Percentiles rank a stretch among this genome's conserved stretches.
Evolutionary conservation across 2,797 vertebrate genomes (phyloP).

Genomic region (Philypnodon macrostomus): DNA sequence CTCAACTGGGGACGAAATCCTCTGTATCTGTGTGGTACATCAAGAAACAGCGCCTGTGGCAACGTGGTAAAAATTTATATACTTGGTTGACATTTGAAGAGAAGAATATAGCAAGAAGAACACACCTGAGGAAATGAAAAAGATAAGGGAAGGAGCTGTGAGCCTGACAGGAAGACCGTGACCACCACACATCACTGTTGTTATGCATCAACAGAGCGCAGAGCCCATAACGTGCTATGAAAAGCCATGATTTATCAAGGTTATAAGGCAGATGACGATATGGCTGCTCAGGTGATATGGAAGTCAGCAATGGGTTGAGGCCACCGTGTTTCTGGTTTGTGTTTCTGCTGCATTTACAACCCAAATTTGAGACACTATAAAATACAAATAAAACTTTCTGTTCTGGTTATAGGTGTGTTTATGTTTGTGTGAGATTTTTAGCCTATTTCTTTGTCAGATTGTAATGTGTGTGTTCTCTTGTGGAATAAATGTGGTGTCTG

Average conservation of each 20-base stretch:
- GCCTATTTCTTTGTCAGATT: too few species aligned
- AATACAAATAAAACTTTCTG: too few species aligned
- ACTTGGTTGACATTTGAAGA: conserved; percentile 14
- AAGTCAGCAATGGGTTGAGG: background rate
- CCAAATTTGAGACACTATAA: background rate
- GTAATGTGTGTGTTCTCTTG: too few species aligned
- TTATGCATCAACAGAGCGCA: conserved; percentile 4
- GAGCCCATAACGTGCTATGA: conserved; percentile 3
- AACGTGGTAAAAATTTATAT: conserved; percentile 1
- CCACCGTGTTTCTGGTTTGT: conserved; percentile 6
- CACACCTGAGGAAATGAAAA: conserved; percentile 36
- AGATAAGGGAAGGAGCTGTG: conserved; percentile 24
- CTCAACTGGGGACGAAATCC: background rate
- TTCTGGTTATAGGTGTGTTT: too few species aligned
- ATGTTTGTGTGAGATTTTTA: too few species aligned
- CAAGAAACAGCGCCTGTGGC: background rate
- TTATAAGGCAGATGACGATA: background rate
- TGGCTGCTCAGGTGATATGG: background rate
- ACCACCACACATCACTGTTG: background rate
- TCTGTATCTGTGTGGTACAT: background rate
- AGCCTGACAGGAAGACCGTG: conserved; percentile 17
- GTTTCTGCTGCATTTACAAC: conserved; percentile 1
- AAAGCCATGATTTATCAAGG: conserved; percentile 17
- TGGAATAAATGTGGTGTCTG: too few species aligned
- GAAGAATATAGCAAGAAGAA: conserved; percentile 1